phyloP scores from a whole-genome alignment of 2,888 invertebrate genomes.

The Parasteatoda lunata region DNA sequence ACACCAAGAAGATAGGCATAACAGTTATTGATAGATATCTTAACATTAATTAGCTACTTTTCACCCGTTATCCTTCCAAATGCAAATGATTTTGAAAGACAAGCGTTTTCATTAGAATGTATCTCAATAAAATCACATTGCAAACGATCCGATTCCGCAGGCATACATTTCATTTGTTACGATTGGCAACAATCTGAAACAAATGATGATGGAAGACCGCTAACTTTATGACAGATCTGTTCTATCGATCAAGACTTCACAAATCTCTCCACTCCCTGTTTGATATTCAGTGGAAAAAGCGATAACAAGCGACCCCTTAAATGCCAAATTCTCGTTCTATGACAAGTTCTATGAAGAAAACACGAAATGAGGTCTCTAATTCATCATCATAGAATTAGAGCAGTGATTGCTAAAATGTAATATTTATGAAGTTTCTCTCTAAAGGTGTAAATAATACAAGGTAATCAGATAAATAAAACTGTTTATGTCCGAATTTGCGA shows the following conservation, averaged over 20 bases:
- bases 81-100: too few species aligned
- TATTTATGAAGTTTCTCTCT: not conserved
- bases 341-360: not conserved
- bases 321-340: not conserved
- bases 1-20: too few species aligned
- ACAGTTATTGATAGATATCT: too few species aligned
- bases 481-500: not conserved
- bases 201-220: slow-evolving; percentile 54
- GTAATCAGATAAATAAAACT: not conserved
- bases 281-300: not conserved
- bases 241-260: slow-evolving; percentile 50
- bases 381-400: not conserved
- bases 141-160: not conserved
- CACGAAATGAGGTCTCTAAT: not conserved
- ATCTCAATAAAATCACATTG: too few species aligned
- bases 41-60: too few species aligned
- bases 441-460: not conserved
- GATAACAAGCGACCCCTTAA: not conserved
- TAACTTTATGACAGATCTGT: slow-evolving; percentile 42
- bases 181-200: slow-evolving; percentile 32
- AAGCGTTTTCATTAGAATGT: too few species aligned
- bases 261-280: slow-evolving; percentile 22
- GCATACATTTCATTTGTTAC: slow-evolving; percentile 31
- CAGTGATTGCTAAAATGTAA: not conserved
- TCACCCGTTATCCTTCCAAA: too few species aligned